Evolutionary conservation across 1,140 invertebrate genomes (phyloP).

Genomic region (Drosophila virilis): DNA sequence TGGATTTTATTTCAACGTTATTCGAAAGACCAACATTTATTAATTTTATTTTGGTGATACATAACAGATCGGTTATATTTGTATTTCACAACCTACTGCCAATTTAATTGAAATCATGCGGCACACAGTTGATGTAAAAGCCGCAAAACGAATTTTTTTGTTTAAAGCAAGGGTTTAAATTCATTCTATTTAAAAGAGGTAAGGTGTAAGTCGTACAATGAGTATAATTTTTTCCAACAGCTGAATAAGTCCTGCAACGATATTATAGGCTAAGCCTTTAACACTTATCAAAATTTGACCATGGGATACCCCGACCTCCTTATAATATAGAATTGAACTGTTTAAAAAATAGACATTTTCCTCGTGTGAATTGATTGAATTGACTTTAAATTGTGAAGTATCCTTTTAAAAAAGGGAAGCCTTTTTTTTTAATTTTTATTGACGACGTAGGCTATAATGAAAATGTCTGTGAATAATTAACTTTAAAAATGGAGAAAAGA

Average conservation of each 20-base stretch:
- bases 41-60: not conserved
- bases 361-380: too few relatives aligned
- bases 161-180: not conserved
- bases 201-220: slow-evolving; percentile 28
- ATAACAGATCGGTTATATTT: slow-evolving; percentile 16
- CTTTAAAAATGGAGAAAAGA: not conserved
- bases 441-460: too few relatives aligned
- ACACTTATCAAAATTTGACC: slow-evolving; percentile 23
- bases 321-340: not conserved
- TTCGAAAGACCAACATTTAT: not conserved
- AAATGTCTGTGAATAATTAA: too few relatives aligned
- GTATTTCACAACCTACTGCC: slow-evolving; percentile 16
- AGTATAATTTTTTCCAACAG: slow-evolving; percentile 37
- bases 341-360: too few relatives aligned
- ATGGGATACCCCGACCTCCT: slow-evolving; percentile 16
- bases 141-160: slow-evolving; percentile 1
- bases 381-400: too few relatives aligned
- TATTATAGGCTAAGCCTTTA: slow-evolving; percentile 31
- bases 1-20: slow-evolving; percentile 1
- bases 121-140: too few relatives aligned
- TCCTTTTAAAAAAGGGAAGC: too few relatives aligned
- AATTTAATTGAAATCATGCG: slow-evolving; percentile 1
- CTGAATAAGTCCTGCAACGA: slow-evolving; percentile 35
- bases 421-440: too few relatives aligned
- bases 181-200: slow-evolving; percentile 23